phyloP scores from a whole-genome alignment of 2,888 invertebrate genomes.

The Eupelmus urozonus region DNA sequence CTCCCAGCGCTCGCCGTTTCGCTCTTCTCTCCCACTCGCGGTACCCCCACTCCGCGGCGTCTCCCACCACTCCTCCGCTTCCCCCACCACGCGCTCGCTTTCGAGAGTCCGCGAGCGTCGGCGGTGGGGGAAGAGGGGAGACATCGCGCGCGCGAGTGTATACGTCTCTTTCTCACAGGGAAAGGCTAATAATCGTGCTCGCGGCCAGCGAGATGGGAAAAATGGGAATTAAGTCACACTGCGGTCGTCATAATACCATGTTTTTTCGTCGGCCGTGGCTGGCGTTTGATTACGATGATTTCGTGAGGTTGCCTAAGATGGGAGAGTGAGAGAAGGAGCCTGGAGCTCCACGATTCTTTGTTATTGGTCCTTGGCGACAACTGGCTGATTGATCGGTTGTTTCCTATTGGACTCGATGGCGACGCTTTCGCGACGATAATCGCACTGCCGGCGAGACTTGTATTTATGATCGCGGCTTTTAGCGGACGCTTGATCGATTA shows the following conservation, averaged over 20 bases:
- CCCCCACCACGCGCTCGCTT: not conserved
- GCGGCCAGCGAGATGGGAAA: not conserved
- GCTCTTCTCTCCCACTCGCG: not conserved
- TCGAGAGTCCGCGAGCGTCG: not conserved
- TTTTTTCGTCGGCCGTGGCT: constrained; percentile 31
- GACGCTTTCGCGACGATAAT: constrained; percentile 23
- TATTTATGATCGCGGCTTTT: constrained; percentile 31
- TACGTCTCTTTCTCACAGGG: constrained; percentile 10
- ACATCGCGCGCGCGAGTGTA: not conserved
- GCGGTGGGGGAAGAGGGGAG: constrained; percentile 13
- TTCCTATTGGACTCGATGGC: constrained; percentile 44
- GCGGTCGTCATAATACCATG: constrained; percentile 32
- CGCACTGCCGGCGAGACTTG: constrained; percentile 6
- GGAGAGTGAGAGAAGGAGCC: not conserved
- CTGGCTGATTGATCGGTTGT: constrained; percentile 39
- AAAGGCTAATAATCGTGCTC: constrained; percentile 42
- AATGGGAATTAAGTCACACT: constrained; percentile 51
- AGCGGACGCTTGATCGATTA: not conserved
- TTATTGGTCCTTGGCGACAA: constrained; percentile 21
- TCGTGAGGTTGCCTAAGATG: not conserved
- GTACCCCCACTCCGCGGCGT: not conserved
- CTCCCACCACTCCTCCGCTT: not conserved
- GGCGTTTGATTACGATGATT: constrained; percentile 43
- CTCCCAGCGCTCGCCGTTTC: not conserved
- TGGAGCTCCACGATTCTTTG: constrained; percentile 27